These are phyloP conservation scores for Myathropa florea DNA, from an alignment of 2,888 invertebrate species.

Conservation along the genomic window DNA sequence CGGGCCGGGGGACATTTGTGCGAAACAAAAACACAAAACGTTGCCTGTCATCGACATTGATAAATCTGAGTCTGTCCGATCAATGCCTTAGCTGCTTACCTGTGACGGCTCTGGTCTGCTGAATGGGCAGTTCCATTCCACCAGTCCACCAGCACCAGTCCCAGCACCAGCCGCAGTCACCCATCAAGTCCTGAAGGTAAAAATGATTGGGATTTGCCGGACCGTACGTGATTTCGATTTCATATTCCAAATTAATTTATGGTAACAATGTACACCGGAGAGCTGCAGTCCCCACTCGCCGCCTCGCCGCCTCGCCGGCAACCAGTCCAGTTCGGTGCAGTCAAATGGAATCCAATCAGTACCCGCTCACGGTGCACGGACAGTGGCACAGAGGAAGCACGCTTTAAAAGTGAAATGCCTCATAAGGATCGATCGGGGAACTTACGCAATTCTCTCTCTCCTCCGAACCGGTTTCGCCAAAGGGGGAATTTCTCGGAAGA, in stretches of 20 bases:
- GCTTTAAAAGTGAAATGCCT: slow-evolving; percentile 64
- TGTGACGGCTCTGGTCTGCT: slow-evolving; percentile 16
- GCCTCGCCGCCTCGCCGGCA: background rate
- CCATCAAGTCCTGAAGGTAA: slow-evolving; percentile 59
- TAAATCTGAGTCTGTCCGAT: slow-evolving; percentile 56
- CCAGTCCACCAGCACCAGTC: background rate
- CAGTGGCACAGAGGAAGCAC: slow-evolving; percentile 19
- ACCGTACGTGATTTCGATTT: slow-evolving; percentile 67
- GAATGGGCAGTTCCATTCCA: slow-evolving; percentile 24
- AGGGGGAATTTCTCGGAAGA: slow-evolving; percentile 50
- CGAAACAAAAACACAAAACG: slow-evolving; percentile 33
- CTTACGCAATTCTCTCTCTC: slow-evolving; percentile 58
- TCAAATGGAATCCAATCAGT: slow-evolving; percentile 55
- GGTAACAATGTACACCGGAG: slow-evolving; percentile 49
- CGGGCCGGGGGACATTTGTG: slow-evolving; percentile 45
- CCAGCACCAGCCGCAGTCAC: background rate
- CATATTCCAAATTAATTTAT: slow-evolving; percentile 69
- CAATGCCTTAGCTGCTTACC: slow-evolving; percentile 22
- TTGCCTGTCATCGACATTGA: slow-evolving; percentile 61
- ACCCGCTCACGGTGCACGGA: background rate
- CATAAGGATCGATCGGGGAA: slow-evolving; percentile 57
- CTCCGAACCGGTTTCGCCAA: slow-evolving; percentile 41
- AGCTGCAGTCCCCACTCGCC: slow-evolving; percentile 6
- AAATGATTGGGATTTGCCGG: slow-evolving; percentile 52
- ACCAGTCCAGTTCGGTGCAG: slow-evolving; percentile 1